Conservation (phyloP, 1,140 invertebrate genomes). For the Araneus ventricosus region DNA sequence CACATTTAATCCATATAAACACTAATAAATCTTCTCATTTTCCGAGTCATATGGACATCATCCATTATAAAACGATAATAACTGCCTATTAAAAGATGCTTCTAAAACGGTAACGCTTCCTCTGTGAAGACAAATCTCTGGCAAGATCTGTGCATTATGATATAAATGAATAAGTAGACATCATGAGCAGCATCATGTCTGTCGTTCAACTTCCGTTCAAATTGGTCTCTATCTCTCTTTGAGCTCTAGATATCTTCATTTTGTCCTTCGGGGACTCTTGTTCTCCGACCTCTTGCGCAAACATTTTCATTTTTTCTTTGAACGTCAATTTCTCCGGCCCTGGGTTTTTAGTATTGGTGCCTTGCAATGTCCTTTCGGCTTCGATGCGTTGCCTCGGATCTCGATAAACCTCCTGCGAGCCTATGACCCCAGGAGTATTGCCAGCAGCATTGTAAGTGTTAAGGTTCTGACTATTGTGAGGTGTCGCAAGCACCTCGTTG, state of each 20-base stretch:
- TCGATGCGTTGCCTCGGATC: conserved; percentile 90
- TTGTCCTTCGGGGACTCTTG: conserved; percentile 91
- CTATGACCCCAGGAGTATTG: conserved; percentile 93
- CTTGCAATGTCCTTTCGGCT: conserved; percentile 86
- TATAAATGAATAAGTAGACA: conserved; percentile 45
- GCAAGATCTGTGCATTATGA: conserved; percentile 9
- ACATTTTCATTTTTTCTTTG: conserved; percentile 98
- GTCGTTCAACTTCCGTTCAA: conserved; percentile 65
- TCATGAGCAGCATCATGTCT: neutral
- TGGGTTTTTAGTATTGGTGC: conserved; percentile 83
- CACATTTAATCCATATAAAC: conserved; percentile 31
- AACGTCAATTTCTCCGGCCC: conserved; percentile 94
- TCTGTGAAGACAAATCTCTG: neutral
- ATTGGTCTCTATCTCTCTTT: conserved; percentile 89
- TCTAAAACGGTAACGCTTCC: neutral
- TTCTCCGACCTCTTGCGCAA: conserved; percentile 94
- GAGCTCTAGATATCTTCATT: conserved; percentile 94
- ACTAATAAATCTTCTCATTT: conserved; percentile 23
- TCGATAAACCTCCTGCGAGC: conserved; percentile 95
- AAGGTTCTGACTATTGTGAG: conserved; percentile 75
- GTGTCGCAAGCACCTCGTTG: conserved; percentile 77
- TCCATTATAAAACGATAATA: conserved; percentile 26
- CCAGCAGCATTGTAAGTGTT: conserved; percentile 76
- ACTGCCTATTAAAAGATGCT: neutral
- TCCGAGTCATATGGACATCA: neutral